Conservation (phyloP, 2,113 vertebrate species). For the Ptyas mucosa region DNA sequence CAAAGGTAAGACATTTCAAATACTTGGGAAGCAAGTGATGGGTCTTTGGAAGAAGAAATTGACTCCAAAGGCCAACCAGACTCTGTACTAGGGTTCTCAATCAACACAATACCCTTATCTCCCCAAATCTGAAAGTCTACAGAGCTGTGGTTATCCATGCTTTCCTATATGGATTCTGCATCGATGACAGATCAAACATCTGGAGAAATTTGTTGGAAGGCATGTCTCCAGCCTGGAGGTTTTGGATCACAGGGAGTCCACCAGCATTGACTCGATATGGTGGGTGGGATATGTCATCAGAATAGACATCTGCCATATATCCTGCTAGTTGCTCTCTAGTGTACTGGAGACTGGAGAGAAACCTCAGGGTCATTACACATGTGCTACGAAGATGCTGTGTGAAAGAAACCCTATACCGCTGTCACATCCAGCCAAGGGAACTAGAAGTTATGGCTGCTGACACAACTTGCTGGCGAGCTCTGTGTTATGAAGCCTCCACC, state of each 20-base stretch:
- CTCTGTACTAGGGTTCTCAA: background rate
- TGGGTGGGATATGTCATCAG: background rate
- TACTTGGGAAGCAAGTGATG: background rate
- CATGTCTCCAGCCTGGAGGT: background rate
- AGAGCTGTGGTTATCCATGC: background rate
- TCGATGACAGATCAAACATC: background rate
- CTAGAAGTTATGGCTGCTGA: background rate
- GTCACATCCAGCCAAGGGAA: background rate
- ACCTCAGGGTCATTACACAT: background rate
- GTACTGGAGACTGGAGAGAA: background rate
- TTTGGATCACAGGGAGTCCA: background rate
- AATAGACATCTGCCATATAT: background rate
- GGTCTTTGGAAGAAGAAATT: background rate
- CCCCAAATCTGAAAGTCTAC: background rate
- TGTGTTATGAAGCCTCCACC: background rate
- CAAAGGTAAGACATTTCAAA: background rate
- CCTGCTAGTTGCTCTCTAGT: background rate
- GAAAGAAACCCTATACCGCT: background rate
- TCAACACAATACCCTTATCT: background rate
- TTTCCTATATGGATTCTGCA: background rate
- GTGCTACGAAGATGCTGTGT: background rate
- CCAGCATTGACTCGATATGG: background rate
- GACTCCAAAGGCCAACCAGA: background rate
- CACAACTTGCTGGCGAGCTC: background rate
- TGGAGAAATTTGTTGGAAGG: background rate